Evolutionary conservation across 2,888 invertebrate genomes (phyloP).

Genomic region (Nomada lathburiana): DNA sequence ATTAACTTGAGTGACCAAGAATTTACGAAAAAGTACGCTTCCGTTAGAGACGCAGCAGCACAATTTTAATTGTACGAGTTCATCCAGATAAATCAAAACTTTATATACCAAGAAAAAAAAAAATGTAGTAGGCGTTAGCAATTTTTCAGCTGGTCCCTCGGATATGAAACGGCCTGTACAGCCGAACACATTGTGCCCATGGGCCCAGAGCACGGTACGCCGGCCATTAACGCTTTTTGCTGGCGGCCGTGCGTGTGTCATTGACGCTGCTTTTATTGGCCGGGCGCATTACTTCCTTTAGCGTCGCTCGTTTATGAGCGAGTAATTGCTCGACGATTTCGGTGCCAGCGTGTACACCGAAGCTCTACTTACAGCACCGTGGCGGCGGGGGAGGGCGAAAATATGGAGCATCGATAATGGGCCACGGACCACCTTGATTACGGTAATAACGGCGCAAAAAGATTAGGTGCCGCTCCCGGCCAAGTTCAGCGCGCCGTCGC

Average conservation of each 20-base stretch:
- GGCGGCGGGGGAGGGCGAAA: slow-evolving; percentile 58
- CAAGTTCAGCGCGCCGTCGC: slow-evolving; percentile 4
- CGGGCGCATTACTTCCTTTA: slow-evolving; percentile 71
- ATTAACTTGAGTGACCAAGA: too few relatives aligned
- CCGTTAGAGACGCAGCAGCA: too few relatives aligned
- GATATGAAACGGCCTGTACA: slow-evolving; percentile 53
- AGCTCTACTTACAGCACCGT: slow-evolving; percentile 12
- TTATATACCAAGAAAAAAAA: too few relatives aligned
- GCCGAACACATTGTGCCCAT: slow-evolving; percentile 61
- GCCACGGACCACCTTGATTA: slow-evolving; percentile 50
- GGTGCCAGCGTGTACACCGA: slow-evolving; percentile 57
- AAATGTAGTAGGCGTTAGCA: neutral
- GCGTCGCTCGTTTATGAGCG: slow-evolving; percentile 76
- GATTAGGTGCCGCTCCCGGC: slow-evolving; percentile 40
- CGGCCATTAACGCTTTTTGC: slow-evolving; percentile 71
- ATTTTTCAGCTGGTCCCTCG: neutral
- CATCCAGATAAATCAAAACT: too few relatives aligned
- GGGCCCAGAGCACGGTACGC: slow-evolving; percentile 49
- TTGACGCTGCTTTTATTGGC: slow-evolving; percentile 75
- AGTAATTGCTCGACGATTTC: slow-evolving; percentile 79
- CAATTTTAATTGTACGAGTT: too few relatives aligned
- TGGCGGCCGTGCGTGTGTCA: slow-evolving; percentile 72
- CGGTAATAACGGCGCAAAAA: slow-evolving; percentile 54
- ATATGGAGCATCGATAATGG: slow-evolving; percentile 63
- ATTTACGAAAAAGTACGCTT: too few relatives aligned